A percentile compares a stretch with the other conserved stretches of the same genome.
These are phyloP conservation scores for Sitobion miscanthi DNA, from an alignment of 1,140 invertebrate genomes.

Conservation along the genomic window DNA sequence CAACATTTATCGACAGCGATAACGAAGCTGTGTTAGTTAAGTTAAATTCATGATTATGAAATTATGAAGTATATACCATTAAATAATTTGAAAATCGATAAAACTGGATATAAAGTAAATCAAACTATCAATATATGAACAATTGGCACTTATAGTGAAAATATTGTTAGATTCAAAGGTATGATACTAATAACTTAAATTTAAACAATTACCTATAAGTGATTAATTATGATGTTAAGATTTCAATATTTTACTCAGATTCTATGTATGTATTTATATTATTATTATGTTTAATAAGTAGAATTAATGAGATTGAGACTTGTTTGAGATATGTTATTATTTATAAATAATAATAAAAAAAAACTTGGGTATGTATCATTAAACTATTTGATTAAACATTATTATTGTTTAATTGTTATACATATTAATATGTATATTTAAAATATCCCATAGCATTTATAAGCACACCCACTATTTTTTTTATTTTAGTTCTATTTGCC, in stretches of 20 bases:
- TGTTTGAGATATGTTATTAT: background rate
- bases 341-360: background rate
- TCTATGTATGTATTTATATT: background rate
- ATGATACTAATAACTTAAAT: background rate
- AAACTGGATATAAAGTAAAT: no score
- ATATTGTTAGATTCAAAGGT: background rate
- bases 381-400: background rate
- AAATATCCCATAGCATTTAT: background rate
- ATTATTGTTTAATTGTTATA: background rate
- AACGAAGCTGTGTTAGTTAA: no score
- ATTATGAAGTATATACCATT: no score
- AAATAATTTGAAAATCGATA: no score
- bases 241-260: background rate
- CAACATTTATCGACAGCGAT: no score
- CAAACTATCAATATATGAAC: background rate
- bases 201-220: background rate
- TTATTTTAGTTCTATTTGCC: background rate
- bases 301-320: background rate
- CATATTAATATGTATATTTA: background rate
- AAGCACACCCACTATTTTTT: background rate
- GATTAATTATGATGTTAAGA: background rate
- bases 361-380: background rate
- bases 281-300: background rate
- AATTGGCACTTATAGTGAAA: background rate
- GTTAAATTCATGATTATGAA: no score